Evolutionary conservation across 2,113 vertebrate genomes (phyloP).

Genomic region (Semnopithecus entellus): DNA sequence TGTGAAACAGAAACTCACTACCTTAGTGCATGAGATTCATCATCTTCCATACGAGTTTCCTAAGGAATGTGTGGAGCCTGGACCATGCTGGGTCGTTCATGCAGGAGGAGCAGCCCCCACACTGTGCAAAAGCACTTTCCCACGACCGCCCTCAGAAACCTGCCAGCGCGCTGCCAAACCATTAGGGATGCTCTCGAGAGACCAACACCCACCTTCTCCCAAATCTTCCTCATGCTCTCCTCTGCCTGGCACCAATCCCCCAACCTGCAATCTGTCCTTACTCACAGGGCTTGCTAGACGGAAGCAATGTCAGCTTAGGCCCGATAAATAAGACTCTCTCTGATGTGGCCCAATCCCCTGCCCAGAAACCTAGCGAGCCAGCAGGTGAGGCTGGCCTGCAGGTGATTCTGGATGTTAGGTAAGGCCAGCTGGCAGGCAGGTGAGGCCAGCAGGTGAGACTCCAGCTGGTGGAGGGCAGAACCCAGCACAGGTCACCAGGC

Average conservation of each 20-base stretch:
- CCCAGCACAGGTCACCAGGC: fast-evolving
- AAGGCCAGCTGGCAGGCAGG: fast-evolving
- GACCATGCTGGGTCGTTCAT: fast-evolving
- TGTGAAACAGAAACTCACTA: neutral
- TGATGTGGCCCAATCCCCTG: too few species aligned
- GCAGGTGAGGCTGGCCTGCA: too few species aligned
- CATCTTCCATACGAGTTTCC: neutral
- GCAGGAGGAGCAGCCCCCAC: fast-evolving
- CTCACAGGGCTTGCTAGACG: neutral
- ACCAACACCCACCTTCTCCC: fast-evolving
- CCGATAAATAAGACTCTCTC: neutral
- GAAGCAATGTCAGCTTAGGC: neutral
- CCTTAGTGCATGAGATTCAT: neutral
- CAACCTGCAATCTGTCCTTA: fast-evolving
- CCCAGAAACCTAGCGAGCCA: fast-evolving
- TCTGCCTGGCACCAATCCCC: neutral
- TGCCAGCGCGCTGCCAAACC: neutral
- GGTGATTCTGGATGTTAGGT: neutral
- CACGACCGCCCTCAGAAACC: fast-evolving
- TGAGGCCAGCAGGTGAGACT: neutral
- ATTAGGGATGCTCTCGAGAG: neutral
- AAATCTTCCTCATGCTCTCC: fast-evolving
- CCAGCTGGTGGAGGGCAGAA: neutral
- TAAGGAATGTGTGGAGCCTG: too few species aligned
- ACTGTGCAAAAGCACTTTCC: neutral